Base-by-base conservation (phyloP, 1,140 invertebrate genomes). In the Macrosteles quadrilineatus region DNA sequence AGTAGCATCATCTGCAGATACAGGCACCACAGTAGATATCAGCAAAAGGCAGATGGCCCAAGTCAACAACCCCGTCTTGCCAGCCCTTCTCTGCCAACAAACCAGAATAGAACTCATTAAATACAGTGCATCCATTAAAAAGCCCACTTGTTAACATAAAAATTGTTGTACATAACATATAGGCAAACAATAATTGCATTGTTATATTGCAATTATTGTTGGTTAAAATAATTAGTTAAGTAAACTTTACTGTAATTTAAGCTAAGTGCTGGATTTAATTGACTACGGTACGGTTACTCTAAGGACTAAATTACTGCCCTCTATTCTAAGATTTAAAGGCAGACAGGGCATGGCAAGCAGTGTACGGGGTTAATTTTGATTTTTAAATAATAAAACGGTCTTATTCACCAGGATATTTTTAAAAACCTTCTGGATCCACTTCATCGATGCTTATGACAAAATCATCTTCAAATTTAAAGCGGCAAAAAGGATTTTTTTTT, bases 1-100 rank as follows among this genome's bases (percentile, higher is more conserved):
- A 17, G 88, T 89, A 32, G 90, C 87, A 75, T 90, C 84, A 69
- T 78, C 86, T 36, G 75, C 67, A 0, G 53, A 30, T 0, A 30
- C 50, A 45, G 43, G 14, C 17, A 6, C 14, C 6, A 64, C 0
- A 36, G 47, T 57, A n/a, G 19, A 29, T 9, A 40, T 30, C 21
- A 68, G 17, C 40, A 71, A n/a, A 14, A 69, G 65, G 1, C 36
- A 21, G 23, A 50, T 21, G 36, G 69, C 19, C 55, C 25, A 31
- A 0, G 32, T 0, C 29, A 40, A 36, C 21, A 27, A 40, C 27
- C 64, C 47, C 17, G 32, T 43, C 21, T 21, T 73, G 45, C 50
- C 70, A 23, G 17, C 25, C 63, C 64, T 57, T 59, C 45, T 43
- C 70, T 72, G 70, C 68, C 30, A 66, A 68, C 57, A 68, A 36